Percentiles rank a stretch among this genome's conserved stretches.
phyloP scores from a whole-genome alignment of 2,888 invertebrate genomes.

The Dendrolimus pini region DNA sequence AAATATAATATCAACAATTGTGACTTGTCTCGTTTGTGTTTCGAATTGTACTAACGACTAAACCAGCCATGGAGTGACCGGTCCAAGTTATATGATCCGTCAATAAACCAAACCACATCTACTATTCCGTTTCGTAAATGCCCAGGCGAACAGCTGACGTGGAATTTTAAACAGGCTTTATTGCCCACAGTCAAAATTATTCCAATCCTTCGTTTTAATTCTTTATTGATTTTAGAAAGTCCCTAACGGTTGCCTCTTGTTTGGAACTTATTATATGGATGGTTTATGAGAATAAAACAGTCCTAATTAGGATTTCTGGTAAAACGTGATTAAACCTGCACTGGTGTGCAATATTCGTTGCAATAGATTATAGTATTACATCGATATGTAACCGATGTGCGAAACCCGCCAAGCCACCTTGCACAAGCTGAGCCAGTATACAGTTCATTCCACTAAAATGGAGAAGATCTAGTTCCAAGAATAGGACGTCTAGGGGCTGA shows the following conservation, averaged over 20 bases:
- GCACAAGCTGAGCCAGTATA: too few relatives aligned
- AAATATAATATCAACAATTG: slow-evolving; percentile 14
- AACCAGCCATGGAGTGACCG: slow-evolving; percentile 21
- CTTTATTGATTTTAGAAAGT: slow-evolving; percentile 8
- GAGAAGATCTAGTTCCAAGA: too few relatives aligned
- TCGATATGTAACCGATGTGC: too few relatives aligned
- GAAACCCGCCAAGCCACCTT: too few relatives aligned
- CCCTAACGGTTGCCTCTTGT: neutral
- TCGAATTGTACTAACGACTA: slow-evolving; percentile 65
- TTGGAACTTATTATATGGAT: neutral
- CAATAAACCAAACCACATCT: slow-evolving; percentile 73
- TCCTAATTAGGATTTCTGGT: too few relatives aligned
- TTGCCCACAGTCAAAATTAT: slow-evolving; percentile 29
- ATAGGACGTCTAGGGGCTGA: too few relatives aligned
- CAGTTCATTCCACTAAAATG: too few relatives aligned
- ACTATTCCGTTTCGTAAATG: slow-evolving; percentile 43
- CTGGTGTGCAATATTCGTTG: too few relatives aligned
- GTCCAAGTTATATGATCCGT: slow-evolving; percentile 65
- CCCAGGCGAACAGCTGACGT: slow-evolving; percentile 56
- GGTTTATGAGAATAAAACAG: too few relatives aligned
- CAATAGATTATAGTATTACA: too few relatives aligned
- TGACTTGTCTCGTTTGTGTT: slow-evolving; percentile 66
- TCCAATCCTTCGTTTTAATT: slow-evolving; percentile 57
- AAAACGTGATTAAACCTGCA: too few relatives aligned
- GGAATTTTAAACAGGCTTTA: slow-evolving; percentile 65